Base-by-base conservation (phyloP, 2,797 vertebrate genomes). In the Emydoidea blandingii region DNA sequence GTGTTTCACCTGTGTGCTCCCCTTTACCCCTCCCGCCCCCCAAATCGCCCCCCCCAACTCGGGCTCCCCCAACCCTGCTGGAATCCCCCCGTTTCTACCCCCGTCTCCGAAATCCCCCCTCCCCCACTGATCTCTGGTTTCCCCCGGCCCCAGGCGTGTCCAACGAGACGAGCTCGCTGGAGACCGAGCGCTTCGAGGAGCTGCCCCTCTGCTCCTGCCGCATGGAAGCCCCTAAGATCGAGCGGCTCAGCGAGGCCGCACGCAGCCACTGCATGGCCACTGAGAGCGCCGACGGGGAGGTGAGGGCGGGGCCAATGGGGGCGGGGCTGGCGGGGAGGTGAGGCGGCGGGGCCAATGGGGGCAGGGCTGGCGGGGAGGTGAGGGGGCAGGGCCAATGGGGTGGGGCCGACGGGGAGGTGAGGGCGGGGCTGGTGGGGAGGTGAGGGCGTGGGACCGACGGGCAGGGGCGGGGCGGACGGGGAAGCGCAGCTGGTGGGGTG, bases 141-240 rank as follows among this genome's bases (percentile, higher is more conserved):
- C 49, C 49, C 49, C 11, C 11, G 49, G 49, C 49, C 49, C 49
- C 78, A 98, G 97, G 97, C 12, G 96, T 98, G 18, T 97, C 97
- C 98, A 99, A 99, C 6, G 99, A 99, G 79, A 99, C 99, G 0
- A 99, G 99, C 54, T 99, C 98, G 0, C 98, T 99, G 87, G 99
- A 99, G 97, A 99, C 98, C 0, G 99, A 99, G 96, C 98, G 99
- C 0, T 98, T 99, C 95, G 99, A 99, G 97, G 99, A 99, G 97
- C 97, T 99, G 86, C 99, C 99, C 8, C 98, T 99, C 76, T 99
- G 99, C 96, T 99, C 99, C 97, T 99, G 99, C 97, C 98, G 99
- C 94, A 99, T 99, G 99, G 99, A 99, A 97, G 99, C 99, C 0
- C 99, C 99, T 3, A 99, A 99, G 0, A 99, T 99, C 0, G 99